Evolutionary conservation across 2,797 vertebrate genomes (phyloP), one percentile per base, ranked within the genome.

Genomic region (Chelidonichthys spinosus): DNA sequence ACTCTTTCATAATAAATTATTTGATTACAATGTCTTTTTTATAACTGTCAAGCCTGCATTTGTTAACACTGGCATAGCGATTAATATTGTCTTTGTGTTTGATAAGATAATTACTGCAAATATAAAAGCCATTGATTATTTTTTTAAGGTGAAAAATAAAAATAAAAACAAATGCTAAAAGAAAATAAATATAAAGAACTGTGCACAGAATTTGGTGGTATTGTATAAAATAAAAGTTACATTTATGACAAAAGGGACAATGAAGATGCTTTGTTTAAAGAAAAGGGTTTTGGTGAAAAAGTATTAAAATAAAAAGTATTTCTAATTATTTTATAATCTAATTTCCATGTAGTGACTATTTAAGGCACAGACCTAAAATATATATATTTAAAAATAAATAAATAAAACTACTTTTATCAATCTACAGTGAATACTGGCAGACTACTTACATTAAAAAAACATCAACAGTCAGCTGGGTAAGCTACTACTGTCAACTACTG

Each of bases 381-480:
- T 25, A 25, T 25, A 25, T 25, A 25, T 25, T 25, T 25, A 25
- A 25, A 25, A 25, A 25, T 1, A 25, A 25, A 25, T 1, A 25
- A 25, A 25, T 25, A 25, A 25, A 25, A 25, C 25, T 25, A 25
- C 37, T 70, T 77, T 43, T 46, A 44, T 8, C 11, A 35, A 11
- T 17, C 39, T 63, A 54, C 10, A 58, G 46, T 18, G n/a, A 69
- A 76, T 76, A 11, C 61, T 58, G 35, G 25, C 50, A 75, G 67
- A 76, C 14, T 63, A 63, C 40, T 61, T 47, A 70, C 25, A 79
- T 79, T 77, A 58, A 74, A 75, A 83, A 63, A 36, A 10, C 72
- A 67, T 39, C 59, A 84, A 70, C 73, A 76, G n/a, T 62, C 56
- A 76, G 47, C 37, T 77, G 50, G 55, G 54, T 60, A 70, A 56